Base-by-base conservation (phyloP, 2,113 vertebrate species). In the Bufo gargarizans region DNA sequence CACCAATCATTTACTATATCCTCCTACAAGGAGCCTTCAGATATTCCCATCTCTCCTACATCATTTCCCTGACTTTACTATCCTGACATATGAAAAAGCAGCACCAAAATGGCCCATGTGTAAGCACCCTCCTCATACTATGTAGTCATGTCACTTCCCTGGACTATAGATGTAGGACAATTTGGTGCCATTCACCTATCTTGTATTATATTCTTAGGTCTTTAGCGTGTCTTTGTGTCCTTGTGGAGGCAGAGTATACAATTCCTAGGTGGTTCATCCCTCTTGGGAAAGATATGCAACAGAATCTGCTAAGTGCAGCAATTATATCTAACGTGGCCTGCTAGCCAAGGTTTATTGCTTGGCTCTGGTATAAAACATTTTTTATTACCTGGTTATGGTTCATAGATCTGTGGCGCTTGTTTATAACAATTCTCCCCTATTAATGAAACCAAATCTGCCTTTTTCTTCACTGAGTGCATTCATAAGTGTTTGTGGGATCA, bases 301-400 rank as follows among this genome's bases (percentile, higher is more conserved):
- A 56, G 78, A 84, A 89, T 89, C 81, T 89, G 87, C 69, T 83
- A 88, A 84, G 80, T 88, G 72, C 84, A 69, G 87, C 87, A 89
- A 89, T 89, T 84, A 89, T 89, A 78, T 84, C 45, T 84, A 77
- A 61, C 72, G 63, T 84, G 81, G 71, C 47, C 74, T 89, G 72
- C 82, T 84, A 84, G 87, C 87, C 87, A 84, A 89, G 49, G 56
- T 84, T 89, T 89, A 89, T 89, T 89, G 87, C 87, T 84, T 83
- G 72, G 87, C 87, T 84, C 81, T 17, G n/a, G 81, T 78, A 89
- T 84, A 83, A 78, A 89, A 67, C 49, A 67, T 88, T 89, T 88
- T 89, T 89, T 89, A 89, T 89, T 84, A 89, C 87, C 87, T 89
- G 72, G 87, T 89, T 89, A 89, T 84, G 87, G 72, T 89, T 89